Evolutionary conservation across 2,797 vertebrate genomes (phyloP), one percentile per base, ranked within the genome.

Genomic region (Typhlichthys eigenmanni): DNA sequence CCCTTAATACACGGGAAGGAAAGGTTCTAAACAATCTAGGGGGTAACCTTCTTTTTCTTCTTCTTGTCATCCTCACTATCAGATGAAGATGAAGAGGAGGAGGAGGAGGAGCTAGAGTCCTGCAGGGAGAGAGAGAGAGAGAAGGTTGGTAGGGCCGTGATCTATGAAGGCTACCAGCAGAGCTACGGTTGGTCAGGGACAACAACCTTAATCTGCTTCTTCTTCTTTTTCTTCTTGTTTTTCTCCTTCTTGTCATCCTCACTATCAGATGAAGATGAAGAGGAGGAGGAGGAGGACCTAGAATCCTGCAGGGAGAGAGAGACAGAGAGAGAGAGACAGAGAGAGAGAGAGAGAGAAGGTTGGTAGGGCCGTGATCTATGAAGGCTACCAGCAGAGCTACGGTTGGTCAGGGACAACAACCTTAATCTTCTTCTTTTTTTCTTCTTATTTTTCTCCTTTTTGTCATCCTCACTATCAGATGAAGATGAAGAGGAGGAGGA

Each of bases 151-250:
- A 6, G 4, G n/a, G 38, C 29, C 38, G 6, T 43, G 38, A 43
- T 43, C 38, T 43, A 7, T 9, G 9, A 43, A 43, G 38, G 38
- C 38, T 43, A 9, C 38, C 9, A 43, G 38, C 38, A 7, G 38
- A 43, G 6, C 34, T n/a, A 4, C 13, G n/a, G 16, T 13, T 19
- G n/a, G n/a, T 14, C 12, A 4, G 12, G n/a, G n/a, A 17, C 2
- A 52, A 52, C 1, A 48, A 60, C 46, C 38, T 43, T 9, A 43
- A 43, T 29, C 24, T 29, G 7, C 50, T 50, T 60, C 47, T 49
- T 74, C 10, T 75, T 75, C n/a, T 81, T 69, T 6, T 81, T 83
- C 9, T 87, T 74, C 4, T 79, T 76, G 3, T 82, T 85, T 2
- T 82, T 78, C 29, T 85, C 83, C 14, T 82, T 83, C 43, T 79